Evolutionary conservation across 1,140 invertebrate species (phyloP), one percentile per base, ranked within the genome.

Genomic region (Trypoxylus dichotomus): DNA sequence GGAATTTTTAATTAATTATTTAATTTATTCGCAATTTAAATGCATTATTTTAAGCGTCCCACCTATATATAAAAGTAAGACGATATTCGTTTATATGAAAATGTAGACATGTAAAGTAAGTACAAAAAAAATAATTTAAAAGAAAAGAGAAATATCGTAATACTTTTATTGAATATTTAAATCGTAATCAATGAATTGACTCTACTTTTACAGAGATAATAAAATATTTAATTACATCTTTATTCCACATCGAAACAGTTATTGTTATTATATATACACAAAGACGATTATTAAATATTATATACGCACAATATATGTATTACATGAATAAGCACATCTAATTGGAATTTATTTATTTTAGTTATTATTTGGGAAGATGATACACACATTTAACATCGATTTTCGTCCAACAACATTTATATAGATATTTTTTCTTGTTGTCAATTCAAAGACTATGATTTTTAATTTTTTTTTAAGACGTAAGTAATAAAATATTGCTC

Each of bases 371-470:
- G 43, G 43, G 43, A 13, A 47, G 13, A 21, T 25, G 54, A 58
- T 27, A 63, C 60, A 63, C 60, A 63, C 60, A 63, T 63, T 21
- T 63, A 63, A 63, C 60, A 24, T 63, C 8, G 19, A 63, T 63
- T 63, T 19, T 19, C 10, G 11, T 47, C 60, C 60, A 25, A 19
- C 60, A 63, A 27, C 19, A 63, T 63, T 63, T 24, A 5, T 19
- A 19, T 63, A 37, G 10, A 7, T 32, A 32, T 32, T 32, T 32
- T 37, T 37, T 37, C 10, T 37, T 5, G 32, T 37, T 37, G 32
- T 63, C 60, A 63, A 63, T 63, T 63, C 60, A 63, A 25, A 24
- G 60, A 63, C 60, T 63, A 63, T 10, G 60, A 63, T 63, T 63
- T 63, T 1, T 24, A 19, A 8, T 58, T 58, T 58, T 13, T 58